These are phyloP conservation scores for Ochropacha duplaris DNA, from an alignment of 2,888 invertebrate species.

Conservation along the genomic window DNA sequence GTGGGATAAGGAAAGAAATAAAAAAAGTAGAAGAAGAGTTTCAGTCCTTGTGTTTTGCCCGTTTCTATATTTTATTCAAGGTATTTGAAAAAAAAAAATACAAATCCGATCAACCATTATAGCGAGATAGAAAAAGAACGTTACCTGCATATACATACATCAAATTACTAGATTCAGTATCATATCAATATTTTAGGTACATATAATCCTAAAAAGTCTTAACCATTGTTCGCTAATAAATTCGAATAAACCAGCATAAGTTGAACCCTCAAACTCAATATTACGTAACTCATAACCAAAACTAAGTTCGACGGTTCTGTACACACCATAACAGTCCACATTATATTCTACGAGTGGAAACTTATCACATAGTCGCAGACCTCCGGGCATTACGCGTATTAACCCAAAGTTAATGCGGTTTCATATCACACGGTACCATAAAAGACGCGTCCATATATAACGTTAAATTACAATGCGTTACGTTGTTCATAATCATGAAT, in stretches of 20 bases:
- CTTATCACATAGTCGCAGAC: conserved; percentile 28
- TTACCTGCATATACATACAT: no score
- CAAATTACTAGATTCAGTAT: no score
- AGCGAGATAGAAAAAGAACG: no score
- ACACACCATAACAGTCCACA: conserved; percentile 16
- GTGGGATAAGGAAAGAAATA: no score
- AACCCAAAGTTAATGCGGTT: conserved; percentile 19
- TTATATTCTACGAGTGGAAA: conserved; percentile 24
- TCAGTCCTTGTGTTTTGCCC: no score
- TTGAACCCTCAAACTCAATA: not conserved
- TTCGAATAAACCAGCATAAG: not conserved
- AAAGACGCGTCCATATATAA: conserved; percentile 15
- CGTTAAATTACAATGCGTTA: conserved; percentile 27
- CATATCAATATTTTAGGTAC: no score
- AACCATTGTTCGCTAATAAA: no score
- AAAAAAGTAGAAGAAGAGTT: no score
- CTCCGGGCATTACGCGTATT: conserved; percentile 16
- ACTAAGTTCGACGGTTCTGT: not conserved
- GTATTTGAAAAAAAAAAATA: no score
- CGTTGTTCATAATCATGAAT: conserved; percentile 20
- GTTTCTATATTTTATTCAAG: no score
- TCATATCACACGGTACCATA: conserved; percentile 18
- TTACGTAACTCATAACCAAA: not conserved
- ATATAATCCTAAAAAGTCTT: no score
- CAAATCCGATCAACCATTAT: no score